A percentile compares a stretch with the other conserved stretches of the same genome.
These are phyloP conservation scores for Momotus momota DNA, from an alignment of 2,797 vertebrate genomes.

Conservation along the genomic window DNA sequence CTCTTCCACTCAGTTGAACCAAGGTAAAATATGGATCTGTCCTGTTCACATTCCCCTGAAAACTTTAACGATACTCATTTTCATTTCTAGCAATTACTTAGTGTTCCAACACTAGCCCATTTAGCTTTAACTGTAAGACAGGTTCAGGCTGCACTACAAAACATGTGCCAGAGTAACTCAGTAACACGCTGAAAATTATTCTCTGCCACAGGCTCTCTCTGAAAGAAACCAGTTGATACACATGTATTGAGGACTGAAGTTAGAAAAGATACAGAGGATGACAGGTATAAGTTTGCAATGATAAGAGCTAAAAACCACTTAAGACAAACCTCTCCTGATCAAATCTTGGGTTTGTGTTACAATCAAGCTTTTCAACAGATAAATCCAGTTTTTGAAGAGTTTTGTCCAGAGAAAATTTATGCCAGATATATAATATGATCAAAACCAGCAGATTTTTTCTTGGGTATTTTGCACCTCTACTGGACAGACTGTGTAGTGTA, in stretches of 20 bases:
- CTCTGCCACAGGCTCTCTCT: accelerated
- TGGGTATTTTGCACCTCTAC: background rate
- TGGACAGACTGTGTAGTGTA: background rate
- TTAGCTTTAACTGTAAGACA: background rate
- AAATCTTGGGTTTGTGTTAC: background rate
- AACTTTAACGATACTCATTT: background rate
- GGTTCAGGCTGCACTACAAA: background rate
- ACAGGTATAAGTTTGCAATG: background rate
- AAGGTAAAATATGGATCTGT: background rate
- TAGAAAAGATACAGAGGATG: background rate
- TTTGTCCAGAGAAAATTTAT: background rate
- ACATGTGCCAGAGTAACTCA: background rate
- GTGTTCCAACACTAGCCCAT: background rate
- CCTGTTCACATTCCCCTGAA: background rate
- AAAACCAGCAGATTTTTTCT: background rate
- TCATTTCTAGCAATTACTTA: background rate
- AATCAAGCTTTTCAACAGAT: background rate
- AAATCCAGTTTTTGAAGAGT: background rate
- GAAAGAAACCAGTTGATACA: background rate
- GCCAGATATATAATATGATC: background rate
- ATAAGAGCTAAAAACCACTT: background rate
- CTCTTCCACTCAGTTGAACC: background rate
- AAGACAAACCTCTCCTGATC: background rate
- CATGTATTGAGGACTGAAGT: background rate
- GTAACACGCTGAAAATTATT: background rate